A percentile compares a stretch with the other conserved stretches of the same genome.
These are phyloP conservation scores for Copsychus sechellarum DNA, from an alignment of 2,113 vertebrate species.

Conservation along the genomic window DNA sequence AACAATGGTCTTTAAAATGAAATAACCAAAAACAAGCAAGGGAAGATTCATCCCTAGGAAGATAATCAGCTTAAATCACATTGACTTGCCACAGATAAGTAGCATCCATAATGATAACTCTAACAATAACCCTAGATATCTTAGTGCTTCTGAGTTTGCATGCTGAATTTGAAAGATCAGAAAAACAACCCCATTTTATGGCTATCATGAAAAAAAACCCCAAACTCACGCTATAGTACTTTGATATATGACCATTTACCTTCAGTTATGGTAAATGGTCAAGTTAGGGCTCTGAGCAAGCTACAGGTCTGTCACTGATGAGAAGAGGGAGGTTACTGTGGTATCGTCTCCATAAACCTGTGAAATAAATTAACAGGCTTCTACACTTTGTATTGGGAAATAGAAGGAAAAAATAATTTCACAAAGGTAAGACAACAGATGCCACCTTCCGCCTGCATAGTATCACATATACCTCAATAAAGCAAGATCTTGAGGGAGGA, in stretches of 20 bases:
- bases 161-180: neutral
- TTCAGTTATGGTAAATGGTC: neutral
- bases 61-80: neutral
- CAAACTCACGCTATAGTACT: neutral
- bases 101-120: neutral
- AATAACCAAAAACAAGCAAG: neutral
- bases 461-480: neutral
- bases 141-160: neutral
- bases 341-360: neutral
- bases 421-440: neutral
- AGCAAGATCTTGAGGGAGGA: neutral
- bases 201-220: neutral
- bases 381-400: neutral
- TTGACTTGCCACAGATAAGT: neutral
- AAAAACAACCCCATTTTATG: neutral
- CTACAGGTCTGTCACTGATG: neutral
- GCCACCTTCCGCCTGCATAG: neutral
- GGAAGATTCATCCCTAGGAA: neutral
- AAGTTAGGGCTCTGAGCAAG: neutral
- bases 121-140: neutral
- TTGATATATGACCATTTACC: neutral
- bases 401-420: neutral
- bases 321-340: neutral
- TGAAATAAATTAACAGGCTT: neutral
- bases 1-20: neutral